Percentiles rank a stretch among this genome's conserved stretches.
Conservation (phyloP, 1,140 invertebrate genomes). For the Megathymus violae region DNA sequence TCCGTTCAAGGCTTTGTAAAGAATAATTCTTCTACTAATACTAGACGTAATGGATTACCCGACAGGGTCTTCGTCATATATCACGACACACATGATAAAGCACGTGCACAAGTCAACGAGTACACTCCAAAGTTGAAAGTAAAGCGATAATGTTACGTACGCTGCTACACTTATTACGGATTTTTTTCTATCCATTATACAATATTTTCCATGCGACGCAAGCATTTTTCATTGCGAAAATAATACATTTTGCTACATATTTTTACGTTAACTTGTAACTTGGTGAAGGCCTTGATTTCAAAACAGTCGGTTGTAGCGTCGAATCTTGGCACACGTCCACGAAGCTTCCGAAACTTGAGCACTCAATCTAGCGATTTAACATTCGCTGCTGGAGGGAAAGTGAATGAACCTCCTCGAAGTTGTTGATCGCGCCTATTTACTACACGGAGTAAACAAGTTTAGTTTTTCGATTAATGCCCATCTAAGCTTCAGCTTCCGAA, state of each 20-base stretch:
- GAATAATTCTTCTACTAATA: background rate
- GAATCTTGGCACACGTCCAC: constrained; percentile 32
- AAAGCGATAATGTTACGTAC: constrained; percentile 16
- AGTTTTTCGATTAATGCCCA: background rate
- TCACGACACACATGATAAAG: constrained; percentile 19
- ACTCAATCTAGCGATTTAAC: constrained; percentile 30
- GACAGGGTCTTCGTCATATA: constrained; percentile 18
- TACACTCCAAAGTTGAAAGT: constrained; percentile 16
- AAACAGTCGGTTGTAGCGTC: constrained; percentile 22
- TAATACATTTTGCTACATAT: constrained; percentile 7
- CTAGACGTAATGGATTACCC: constrained; percentile 26
- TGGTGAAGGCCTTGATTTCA: constrained; percentile 24
- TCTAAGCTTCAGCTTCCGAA: background rate
- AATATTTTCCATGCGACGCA: constrained; percentile 5
- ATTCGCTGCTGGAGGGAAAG: constrained; percentile 24
- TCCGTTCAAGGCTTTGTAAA: background rate
- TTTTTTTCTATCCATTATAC: constrained; percentile 1
- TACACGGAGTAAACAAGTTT: constrained; percentile 14
- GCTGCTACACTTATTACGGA: background rate
- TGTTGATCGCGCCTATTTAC: constrained; percentile 4
- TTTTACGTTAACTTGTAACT: constrained; percentile 30
- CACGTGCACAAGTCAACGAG: constrained; percentile 18
- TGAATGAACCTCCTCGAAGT: constrained; percentile 25
- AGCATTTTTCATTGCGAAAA: constrained; percentile 14
- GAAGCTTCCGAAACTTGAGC: constrained; percentile 29